phyloP scores from a whole-genome alignment of 2,113 vertebrate species.

The Pardalotus punctatus region DNA sequence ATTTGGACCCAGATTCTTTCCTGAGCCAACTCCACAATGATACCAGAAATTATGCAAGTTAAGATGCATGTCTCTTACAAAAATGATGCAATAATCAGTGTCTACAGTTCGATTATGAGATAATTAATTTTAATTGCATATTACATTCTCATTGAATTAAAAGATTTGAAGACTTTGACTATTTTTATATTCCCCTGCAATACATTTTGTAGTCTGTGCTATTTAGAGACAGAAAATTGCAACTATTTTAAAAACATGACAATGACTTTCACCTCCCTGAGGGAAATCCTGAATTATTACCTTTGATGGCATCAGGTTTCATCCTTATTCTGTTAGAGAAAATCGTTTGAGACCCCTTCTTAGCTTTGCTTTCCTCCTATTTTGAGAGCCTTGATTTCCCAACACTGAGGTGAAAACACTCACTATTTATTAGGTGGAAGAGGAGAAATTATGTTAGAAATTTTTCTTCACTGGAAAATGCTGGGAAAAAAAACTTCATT shows the following conservation, averaged over 20 bases:
- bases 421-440: not conserved
- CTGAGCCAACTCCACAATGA: conserved; percentile 25
- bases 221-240: conserved; percentile 72
- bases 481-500: not conserved
- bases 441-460: not conserved
- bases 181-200: conserved; percentile 70
- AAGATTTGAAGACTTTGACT: conserved; percentile 73
- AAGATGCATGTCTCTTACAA: conserved; percentile 68
- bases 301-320: conserved; percentile 16
- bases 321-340: conserved; percentile 6
- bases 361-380: not conserved
- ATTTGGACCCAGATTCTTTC: conserved; percentile 23
- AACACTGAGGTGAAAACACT: not conserved
- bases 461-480: not conserved
- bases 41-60: conserved; percentile 57
- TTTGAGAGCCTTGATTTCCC: not conserved
- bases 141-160: conserved; percentile 79
- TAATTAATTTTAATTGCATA: conserved; percentile 81
- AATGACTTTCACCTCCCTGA: conserved; percentile 59
- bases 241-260: conserved; percentile 69
- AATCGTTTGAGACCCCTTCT: not conserved
- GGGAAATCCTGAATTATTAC: conserved; percentile 57
- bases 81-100: conserved; percentile 78
- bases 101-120: conserved; percentile 76
- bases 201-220: conserved; percentile 69